Conservation (phyloP, 2,113 vertebrate genomes). For the Myotis lucifugus region DNA sequence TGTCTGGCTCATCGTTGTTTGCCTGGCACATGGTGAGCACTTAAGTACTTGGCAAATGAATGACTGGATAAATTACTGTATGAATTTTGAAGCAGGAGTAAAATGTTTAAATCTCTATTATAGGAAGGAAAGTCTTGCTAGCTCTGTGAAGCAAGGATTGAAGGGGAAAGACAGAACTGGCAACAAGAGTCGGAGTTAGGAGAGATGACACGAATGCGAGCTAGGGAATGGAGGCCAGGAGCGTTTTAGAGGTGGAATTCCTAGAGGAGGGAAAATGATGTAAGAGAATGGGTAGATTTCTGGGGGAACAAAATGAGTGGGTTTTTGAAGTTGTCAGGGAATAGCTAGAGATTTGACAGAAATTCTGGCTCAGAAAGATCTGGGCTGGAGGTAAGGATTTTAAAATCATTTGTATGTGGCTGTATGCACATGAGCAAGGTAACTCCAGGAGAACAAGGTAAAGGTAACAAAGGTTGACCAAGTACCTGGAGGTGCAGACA, state of each 20-base stretch:
- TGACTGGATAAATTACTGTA: not conserved
- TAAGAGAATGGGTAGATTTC: not conserved
- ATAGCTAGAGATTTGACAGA: not conserved
- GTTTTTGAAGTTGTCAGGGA: not conserved
- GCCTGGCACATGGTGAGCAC: not conserved
- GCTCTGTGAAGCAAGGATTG: not conserved
- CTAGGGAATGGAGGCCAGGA: too few species aligned
- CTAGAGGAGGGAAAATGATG: not conserved
- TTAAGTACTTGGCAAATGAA: not conserved
- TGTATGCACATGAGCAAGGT: not conserved
- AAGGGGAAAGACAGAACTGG: not conserved
- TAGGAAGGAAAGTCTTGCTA: conserved; percentile 9
- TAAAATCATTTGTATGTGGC: not conserved
- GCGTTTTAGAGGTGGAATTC: not conserved
- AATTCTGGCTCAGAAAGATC: conserved; percentile 2
- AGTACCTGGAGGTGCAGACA: too few species aligned
- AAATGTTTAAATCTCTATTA: not conserved
- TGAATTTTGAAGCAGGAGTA: not conserved
- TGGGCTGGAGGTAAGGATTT: not conserved
- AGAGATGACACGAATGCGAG: not conserved
- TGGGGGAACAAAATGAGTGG: not conserved
- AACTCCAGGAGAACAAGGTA: not conserved
- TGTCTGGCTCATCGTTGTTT: not conserved
- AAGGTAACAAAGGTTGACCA: not conserved
- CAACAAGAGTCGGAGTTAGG: not conserved